Base-by-base conservation (phyloP, 2,113 vertebrate species). In the Eurypyga helias region DNA sequence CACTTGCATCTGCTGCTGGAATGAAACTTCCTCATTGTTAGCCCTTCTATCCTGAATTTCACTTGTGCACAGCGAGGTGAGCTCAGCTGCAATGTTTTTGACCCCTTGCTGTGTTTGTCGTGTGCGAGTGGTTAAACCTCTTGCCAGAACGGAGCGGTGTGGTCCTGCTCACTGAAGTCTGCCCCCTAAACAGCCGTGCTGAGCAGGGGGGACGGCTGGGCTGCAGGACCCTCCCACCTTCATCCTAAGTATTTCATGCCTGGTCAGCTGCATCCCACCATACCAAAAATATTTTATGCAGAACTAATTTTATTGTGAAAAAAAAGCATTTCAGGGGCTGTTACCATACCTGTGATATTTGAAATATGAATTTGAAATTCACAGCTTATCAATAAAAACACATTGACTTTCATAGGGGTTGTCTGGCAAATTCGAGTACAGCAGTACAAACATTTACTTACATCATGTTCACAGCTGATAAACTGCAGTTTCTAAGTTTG, bases 311-410 rank as follows among this genome's bases (percentile, higher is more conserved):
- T 95, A 58, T 95, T 95, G 46, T 85, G 57, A 75, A 75, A 62
- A 75, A 62, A 96, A 95, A 92, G 25, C 17, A 88, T 97, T 98
- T 95, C 91, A 87, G 85, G 18, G 58, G 24, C 91, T 92, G 78
- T 62, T 96, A 52, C 38, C 26, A 5, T 11, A 82, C 71, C 85
- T 76, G 31, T 36, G 34, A 89, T 95, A 77, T 87, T 91, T 97
- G 79, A 97, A 98, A 96, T 93, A 87, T 15, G 45, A 97, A 92
- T 97, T 97, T 14, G 28, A 67, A 95, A 89, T 92, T 96, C 17
- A 46, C 34, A 78, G 70, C 94, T 98, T 98, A 98, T 98, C 97
- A 96, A 97, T 97, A 96, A 97, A 96, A 97, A 79, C 91, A 97
- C 95, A 97, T 90, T 98, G 97, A 97, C 94, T 96, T 98, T 97